Evolutionary conservation across 2,113 vertebrate species (phyloP), one percentile per base, ranked within the genome.

Genomic region (Empidonax traillii): DNA sequence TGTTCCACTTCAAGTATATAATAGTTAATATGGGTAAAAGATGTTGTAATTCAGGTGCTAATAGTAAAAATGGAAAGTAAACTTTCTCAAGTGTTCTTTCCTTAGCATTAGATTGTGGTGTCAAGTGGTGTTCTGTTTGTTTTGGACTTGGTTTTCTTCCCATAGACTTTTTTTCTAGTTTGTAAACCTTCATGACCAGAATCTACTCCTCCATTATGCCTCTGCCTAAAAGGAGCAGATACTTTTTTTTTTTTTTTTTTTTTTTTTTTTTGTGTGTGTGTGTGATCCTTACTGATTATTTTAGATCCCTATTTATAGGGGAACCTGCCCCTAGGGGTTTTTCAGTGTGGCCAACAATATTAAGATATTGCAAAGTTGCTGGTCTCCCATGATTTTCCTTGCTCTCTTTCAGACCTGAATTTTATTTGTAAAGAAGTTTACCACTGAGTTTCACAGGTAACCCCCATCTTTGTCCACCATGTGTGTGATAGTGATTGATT

Each of bases 91-190:
- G 87, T 90, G 72, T 80, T 80, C 75, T 92, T 92, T 66, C 51
- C 76, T 49, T 51, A 83, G 41, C 31, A 23, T 37, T 80, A 90
- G 43, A 58, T 76, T 88, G 37, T 80, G 37, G 30, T 88, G 85
- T 92, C 83, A 92, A 95, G 86, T 93, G 68, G 43, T 68, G 47
- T 27, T 81, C 24, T 87, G 59, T 94, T 95, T 93, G 86, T 43
- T 92, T 95, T 92, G 72, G 83, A 72, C 61, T 84, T 80, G 27
- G 2, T 92, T 95, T 94, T 85, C 39, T 81, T 90, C 49, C n/a
- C 24, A 1, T 8, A n/a, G 52, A n/a, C 3, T 18, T 35, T 17
- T 52, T 44, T 53, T 67, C 51, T 59, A 9, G 0, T 68, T 85
- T 82, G 12, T 74, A 71, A 80, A 55, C 8, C 30, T 67, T 92